A percentile compares a stretch with the other conserved stretches of the same genome.
These are phyloP conservation scores for Neoniphon sammara DNA, from an alignment of 2,797 vertebrate species.

Conservation along the genomic window DNA sequence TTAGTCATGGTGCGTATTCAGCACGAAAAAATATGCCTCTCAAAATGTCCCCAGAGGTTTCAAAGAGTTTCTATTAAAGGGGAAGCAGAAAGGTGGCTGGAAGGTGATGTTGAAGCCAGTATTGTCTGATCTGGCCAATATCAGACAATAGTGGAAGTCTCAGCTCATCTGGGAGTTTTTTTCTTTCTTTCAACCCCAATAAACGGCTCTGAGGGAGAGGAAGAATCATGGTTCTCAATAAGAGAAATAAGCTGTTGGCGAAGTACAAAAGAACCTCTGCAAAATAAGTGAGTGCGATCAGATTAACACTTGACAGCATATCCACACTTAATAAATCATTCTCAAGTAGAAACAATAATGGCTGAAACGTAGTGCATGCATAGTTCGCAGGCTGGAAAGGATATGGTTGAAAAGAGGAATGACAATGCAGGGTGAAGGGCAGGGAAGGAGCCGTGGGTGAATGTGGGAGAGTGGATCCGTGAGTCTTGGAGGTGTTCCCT, in stretches of 20 bases:
- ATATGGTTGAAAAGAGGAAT: conserved; percentile 21
- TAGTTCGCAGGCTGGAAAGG: background rate
- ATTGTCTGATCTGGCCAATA: background rate
- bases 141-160: too few relatives aligned
- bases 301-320: background rate
- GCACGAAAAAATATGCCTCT: conserved; percentile 49
- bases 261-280: conserved; percentile 12
- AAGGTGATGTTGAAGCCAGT: conserved; percentile 33
- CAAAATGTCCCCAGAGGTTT: conserved; percentile 66
- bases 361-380: background rate
- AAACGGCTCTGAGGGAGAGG: conserved; percentile 2
- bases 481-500: conserved; percentile 53
- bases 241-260: conserved; percentile 4
- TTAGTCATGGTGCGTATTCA: conserved; percentile 66
- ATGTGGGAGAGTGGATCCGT: conserved; percentile 54
- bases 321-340: background rate
- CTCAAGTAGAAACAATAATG: background rate
- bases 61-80: conserved; percentile 61
- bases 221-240: background rate
- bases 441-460: background rate
- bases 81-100: conserved; percentile 44
- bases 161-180: background rate
- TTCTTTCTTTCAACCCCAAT: background rate
- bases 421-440: background rate
- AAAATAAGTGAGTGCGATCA: conserved; percentile 2